These are phyloP conservation scores for Elegia similella DNA, from an alignment of 2,888 invertebrate species.

Conservation along the genomic window DNA sequence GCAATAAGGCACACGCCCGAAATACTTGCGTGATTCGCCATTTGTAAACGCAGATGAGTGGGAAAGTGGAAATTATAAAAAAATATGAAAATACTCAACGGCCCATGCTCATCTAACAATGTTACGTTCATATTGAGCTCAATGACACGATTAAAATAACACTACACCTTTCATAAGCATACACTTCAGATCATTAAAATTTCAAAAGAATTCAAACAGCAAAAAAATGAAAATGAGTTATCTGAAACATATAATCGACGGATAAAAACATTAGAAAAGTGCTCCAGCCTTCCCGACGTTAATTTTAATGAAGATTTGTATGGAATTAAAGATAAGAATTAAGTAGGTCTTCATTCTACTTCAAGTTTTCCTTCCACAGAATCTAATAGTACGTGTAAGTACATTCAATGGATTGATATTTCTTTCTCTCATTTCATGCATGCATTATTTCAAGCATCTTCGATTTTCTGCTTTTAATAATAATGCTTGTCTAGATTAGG, in stretches of 20 bases:
- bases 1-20: conserved; percentile 52
- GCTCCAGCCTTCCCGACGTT: too few species aligned
- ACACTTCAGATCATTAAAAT: too few species aligned
- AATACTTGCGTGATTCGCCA: conserved; percentile 50
- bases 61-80: background rate
- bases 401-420: conserved; percentile 22
- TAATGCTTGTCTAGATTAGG: conserved; percentile 17
- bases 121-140: too few species aligned
- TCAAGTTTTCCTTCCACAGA: background rate
- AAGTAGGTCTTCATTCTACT: background rate
- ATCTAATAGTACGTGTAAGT: background rate
- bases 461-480: conserved; percentile 20
- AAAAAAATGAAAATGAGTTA: too few species aligned
- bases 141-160: too few species aligned
- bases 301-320: too few species aligned
- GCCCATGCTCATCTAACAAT: background rate
- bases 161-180: too few species aligned
- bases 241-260: too few species aligned
- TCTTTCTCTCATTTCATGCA: conserved; percentile 24
- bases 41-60: conserved; percentile 41
- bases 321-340: too few species aligned
- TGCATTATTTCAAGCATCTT: conserved; percentile 14
- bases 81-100: background rate
- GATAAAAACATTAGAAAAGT: too few species aligned
- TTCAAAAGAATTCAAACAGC: too few species aligned